Evolutionary conservation across 92 coral and sea anemone species (phyloP).

Genomic region (Paragorgia papillata): DNA sequence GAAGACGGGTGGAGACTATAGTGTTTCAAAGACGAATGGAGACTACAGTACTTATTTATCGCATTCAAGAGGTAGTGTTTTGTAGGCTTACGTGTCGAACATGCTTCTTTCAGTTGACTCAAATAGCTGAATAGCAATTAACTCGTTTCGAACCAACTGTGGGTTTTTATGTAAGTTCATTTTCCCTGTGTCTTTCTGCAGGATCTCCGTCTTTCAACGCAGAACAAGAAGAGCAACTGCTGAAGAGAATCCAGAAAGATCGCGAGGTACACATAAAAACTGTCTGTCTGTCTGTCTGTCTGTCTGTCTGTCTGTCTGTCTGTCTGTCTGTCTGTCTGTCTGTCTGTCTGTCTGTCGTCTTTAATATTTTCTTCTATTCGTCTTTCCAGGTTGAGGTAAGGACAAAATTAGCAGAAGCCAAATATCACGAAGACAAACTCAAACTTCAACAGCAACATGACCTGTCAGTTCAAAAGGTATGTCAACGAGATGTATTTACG

Average conservation of each 20-base stretch:
- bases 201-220: conserved; percentile 9
- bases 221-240: conserved; percentile 35
- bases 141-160: too few relatives aligned
- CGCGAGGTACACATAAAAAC: conserved; percentile 15
- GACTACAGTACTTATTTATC: conserved; percentile 10
- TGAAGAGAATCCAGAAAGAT: conserved; percentile 23
- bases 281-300: neutral
- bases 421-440: conserved; percentile 92
- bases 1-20: too few relatives aligned
- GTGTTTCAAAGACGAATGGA: conserved; percentile 19
- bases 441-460: conserved; percentile 98
- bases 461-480: conserved; percentile 93
- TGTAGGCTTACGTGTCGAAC: neutral
- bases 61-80: conserved; percentile 4
- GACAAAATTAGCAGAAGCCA: conserved; percentile 93
- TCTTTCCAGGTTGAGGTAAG: conserved; percentile 75
- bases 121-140: too few relatives aligned
- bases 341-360: too few relatives aligned
- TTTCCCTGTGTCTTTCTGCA: too few relatives aligned
- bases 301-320: too few relatives aligned
- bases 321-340: too few relatives aligned
- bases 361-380: neutral
- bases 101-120: too few relatives aligned
- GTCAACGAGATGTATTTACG: neutral
- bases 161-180: too few relatives aligned